phyloP scores from a whole-genome alignment of 1,140 invertebrate genomes.

The Metaphire vulgaris region DNA sequence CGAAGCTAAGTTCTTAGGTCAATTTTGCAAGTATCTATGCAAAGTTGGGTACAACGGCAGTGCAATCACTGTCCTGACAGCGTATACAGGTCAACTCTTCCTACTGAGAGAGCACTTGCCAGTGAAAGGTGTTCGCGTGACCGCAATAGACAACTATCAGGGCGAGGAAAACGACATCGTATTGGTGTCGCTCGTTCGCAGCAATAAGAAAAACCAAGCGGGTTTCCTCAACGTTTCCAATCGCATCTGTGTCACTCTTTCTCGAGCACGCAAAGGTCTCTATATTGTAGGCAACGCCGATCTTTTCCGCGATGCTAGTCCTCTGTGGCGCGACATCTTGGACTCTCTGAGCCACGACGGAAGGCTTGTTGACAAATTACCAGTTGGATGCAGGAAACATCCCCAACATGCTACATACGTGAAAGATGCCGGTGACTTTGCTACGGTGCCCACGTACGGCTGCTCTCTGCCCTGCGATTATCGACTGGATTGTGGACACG shows the following conservation, averaged over 20 bases:
- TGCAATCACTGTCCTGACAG: constrained; percentile 25
- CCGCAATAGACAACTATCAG: constrained; percentile 33
- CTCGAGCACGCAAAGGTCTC: constrained; percentile 32
- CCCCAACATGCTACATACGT: constrained; percentile 23
- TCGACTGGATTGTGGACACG: constrained; percentile 33
- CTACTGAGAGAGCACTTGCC: constrained; percentile 1
- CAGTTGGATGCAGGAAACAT: constrained; percentile 23
- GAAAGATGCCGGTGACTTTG: constrained; percentile 35
- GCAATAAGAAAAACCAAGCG: constrained; percentile 31
- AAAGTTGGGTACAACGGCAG: constrained; percentile 21
- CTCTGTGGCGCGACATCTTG: constrained; percentile 42
- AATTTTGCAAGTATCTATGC: constrained; percentile 19
- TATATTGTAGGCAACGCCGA: constrained; percentile 33
- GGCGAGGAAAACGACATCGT: constrained; percentile 40
- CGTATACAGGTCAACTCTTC: constrained; percentile 28
- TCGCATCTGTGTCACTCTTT: constrained; percentile 34
- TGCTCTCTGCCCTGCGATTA: constrained; percentile 33
- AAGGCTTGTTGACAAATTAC: constrained; percentile 34
- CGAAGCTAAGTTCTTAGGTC: constrained; percentile 10
- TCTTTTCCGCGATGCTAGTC: constrained; percentile 1
- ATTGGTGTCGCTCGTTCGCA: constrained; percentile 36
- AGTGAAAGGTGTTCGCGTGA: neutral
- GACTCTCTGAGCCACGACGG: constrained; percentile 30
- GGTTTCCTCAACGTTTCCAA: constrained; percentile 35
- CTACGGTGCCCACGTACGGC: constrained; percentile 34